phyloP scores from a whole-genome alignment of 2,113 vertebrate species.

The Stictonetta naevosa region DNA sequence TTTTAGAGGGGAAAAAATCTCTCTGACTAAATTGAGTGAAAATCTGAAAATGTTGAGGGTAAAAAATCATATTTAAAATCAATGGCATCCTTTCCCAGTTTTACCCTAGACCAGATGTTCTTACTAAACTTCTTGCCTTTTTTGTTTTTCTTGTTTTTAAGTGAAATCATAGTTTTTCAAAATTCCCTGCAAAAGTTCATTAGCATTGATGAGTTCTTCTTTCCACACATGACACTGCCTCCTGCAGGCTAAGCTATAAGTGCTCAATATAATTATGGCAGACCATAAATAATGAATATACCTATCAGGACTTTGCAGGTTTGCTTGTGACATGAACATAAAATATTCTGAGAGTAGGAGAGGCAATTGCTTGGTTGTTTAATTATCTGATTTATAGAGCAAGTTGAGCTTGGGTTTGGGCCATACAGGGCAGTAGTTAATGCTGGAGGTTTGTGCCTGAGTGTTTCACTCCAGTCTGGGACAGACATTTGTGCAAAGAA shows the following conservation, averaged over 20 bases:
- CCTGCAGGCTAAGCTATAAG: conserved; percentile 39
- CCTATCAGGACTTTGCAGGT: conserved; percentile 10
- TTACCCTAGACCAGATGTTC: not conserved
- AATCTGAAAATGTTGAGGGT: not conserved
- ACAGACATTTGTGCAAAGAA: not conserved
- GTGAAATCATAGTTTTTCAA: not conserved
- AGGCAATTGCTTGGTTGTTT: not conserved
- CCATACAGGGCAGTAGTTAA: not conserved
- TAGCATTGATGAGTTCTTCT: not conserved
- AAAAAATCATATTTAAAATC: not conserved
- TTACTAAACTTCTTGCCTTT: not conserved
- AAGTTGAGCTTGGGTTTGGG: not conserved
- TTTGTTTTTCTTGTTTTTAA: conserved; percentile 4
- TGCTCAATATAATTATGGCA: conserved; percentile 15
- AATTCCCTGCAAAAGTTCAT: not conserved
- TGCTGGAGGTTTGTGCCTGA: not conserved
- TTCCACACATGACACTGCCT: conserved; percentile 35
- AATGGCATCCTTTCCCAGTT: not conserved
- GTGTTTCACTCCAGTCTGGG: not conserved
- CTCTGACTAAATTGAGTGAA: not conserved
- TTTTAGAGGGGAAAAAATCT: not conserved
- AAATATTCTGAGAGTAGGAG: conserved; percentile 4
- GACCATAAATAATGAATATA: conserved; percentile 57
- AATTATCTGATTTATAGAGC: not conserved
- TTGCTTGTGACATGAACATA: not conserved